Evolutionary conservation across 2,888 invertebrate species (phyloP), one percentile per base, ranked within the genome.

Genomic region (Antitype chi): DNA sequence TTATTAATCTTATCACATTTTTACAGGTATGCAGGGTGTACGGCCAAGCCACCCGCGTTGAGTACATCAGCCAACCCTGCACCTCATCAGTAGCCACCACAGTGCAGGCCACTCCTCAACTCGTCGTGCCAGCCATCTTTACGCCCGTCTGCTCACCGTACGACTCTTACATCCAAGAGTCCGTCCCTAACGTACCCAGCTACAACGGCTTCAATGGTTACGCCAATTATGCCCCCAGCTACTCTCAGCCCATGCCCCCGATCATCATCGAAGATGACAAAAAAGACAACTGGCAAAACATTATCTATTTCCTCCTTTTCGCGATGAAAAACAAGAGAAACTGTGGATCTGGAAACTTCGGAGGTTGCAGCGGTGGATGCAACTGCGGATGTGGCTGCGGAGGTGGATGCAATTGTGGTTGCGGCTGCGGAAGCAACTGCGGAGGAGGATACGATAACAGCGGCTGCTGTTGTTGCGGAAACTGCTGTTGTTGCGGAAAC

Each of bases 91-190:
- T 83, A n/a, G 49, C 76, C 17, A 64, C 88, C 13, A 20, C 57
- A 15, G 38, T 82, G 43, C 89, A 88, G 68, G 70, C 89, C 0
- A 59, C 86, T 32, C 89, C 92, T 6, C 92, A 92, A 70, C 89
- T 93, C 66, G 87, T 93, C 4, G 91, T 94, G 8, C 95, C 95
- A 63, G 93, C 93, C 8, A 57, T 93, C 25, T 92, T 93, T 76
- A 92, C 91, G 64, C 92, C 95, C 0, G 66, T 92, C 2, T 69
- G 93, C 0, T 87, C 90, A 28, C 68, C 89, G 4, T 81, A 59
- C 62, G 90, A 90, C 8, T 49, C 83, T 4, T 86, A 85, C 43
- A 64, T 77, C 38, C 88, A 71, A 73, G 87, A 78, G 25, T 71
- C 74, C 20, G 90, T 67, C 7, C 88, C 83, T 63, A 76, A 15